A percentile compares a stretch with the other conserved stretches of the same genome.
These are phyloP conservation scores for Squalus acanthias DNA, from an alignment of 2,797 vertebrate genomes.

Conservation along the genomic window DNA sequence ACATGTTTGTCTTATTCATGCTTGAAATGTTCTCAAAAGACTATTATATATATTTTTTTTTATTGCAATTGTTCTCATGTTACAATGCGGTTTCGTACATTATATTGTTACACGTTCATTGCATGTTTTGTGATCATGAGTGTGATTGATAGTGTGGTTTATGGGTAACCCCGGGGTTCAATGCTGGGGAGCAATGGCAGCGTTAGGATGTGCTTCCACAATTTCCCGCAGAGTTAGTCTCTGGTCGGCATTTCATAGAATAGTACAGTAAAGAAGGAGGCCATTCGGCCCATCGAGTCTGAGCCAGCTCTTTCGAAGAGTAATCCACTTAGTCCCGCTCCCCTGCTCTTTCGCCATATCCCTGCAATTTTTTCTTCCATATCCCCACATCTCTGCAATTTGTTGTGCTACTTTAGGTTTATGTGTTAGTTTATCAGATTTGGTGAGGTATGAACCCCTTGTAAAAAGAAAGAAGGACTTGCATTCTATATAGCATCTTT, in stretches of 20 bases:
- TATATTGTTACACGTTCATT: not conserved
- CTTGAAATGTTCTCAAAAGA: not conserved
- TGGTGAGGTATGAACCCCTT: not conserved
- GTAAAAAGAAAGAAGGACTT: too few relatives aligned
- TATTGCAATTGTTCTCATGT: not conserved
- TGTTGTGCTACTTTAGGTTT: not conserved
- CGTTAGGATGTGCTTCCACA: not conserved
- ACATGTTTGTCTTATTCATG: slow-evolving; percentile 2
- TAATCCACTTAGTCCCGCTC: too few relatives aligned
- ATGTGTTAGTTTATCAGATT: not conserved
- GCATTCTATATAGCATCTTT: too few relatives aligned
- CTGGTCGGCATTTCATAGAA: not conserved
- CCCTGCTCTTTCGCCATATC: too few relatives aligned
- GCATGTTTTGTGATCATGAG: not conserved
- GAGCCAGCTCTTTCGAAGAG: too few relatives aligned
- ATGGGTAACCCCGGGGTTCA: not conserved
- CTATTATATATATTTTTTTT: not conserved
- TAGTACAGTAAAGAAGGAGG: too few relatives aligned
- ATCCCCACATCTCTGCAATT: too few relatives aligned
- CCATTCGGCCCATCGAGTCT: too few relatives aligned
- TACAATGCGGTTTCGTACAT: not conserved
- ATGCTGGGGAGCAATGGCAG: not conserved
- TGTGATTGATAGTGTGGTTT: not conserved
- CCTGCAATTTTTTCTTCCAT: too few relatives aligned
- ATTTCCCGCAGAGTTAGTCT: not conserved